phyloP scores from a whole-genome alignment of 2,113 vertebrate genomes.

The Ascaphus truei region DNA sequence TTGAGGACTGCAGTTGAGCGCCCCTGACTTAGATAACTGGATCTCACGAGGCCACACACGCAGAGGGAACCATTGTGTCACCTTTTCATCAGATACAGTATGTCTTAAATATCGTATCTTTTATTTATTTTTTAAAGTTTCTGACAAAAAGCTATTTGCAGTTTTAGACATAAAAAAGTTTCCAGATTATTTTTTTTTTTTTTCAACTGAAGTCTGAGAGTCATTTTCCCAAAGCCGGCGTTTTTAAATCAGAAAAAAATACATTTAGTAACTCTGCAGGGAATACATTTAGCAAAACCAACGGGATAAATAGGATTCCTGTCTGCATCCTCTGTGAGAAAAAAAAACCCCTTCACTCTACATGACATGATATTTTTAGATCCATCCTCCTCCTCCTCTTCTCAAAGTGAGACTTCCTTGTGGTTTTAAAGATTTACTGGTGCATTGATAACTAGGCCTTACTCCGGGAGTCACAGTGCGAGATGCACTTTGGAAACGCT shows the following conservation, averaged over 20 bases:
- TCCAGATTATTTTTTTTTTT: too few species aligned
- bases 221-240: conserved; percentile 51
- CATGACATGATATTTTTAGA: conserved; percentile 71
- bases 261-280: conserved; percentile 46
- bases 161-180: too few species aligned
- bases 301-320: conserved; percentile 55
- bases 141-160: too few species aligned
- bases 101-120: too few species aligned
- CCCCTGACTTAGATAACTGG: too few species aligned
- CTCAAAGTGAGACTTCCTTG: conserved; percentile 56
- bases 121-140: too few species aligned
- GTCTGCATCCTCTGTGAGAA: conserved; percentile 58
- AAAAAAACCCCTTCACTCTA: conserved; percentile 63
- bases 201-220: conserved; percentile 17
- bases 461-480: conserved; percentile 51
- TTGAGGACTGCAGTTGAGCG: too few species aligned
- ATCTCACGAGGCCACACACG: too few species aligned
- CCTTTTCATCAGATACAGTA: too few species aligned
- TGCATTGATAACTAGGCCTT: conserved; percentile 48
- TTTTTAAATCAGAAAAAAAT: conserved; percentile 53
- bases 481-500: conserved; percentile 57
- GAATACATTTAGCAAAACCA: conserved; percentile 54
- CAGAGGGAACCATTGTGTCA: too few species aligned
- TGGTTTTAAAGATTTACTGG: conserved; percentile 61
- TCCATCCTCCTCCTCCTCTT: conserved; percentile 60